Conservation (phyloP, 2,888 invertebrate species). For the Penaeus monodon region DNA sequence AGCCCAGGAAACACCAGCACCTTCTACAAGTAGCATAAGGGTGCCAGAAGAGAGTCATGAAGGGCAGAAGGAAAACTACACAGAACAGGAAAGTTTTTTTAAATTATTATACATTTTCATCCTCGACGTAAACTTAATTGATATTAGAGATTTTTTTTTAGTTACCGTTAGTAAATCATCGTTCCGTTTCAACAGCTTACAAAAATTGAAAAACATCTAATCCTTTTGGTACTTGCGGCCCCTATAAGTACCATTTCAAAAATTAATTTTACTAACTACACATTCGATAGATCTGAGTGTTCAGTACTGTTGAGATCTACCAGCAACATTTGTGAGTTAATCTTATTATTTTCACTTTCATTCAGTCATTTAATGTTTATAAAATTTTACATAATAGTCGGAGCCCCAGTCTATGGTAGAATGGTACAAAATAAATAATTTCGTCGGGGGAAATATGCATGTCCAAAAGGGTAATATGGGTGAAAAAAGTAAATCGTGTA, state of each 20-base stretch:
- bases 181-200: too few relatives aligned
- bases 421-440: neutral
- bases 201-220: too few relatives aligned
- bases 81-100: constrained; percentile 11
- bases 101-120: too few relatives aligned
- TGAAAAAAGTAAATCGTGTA: constrained; percentile 8
- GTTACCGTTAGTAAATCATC: too few relatives aligned
- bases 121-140: neutral
- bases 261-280: too few relatives aligned
- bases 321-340: neutral
- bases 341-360: neutral
- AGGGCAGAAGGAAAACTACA: neutral
- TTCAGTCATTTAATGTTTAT: constrained; percentile 5
- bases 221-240: too few relatives aligned
- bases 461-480: constrained; percentile 9
- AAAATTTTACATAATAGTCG: constrained; percentile 9
- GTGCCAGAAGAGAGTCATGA: constrained; percentile 11
- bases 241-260: too few relatives aligned
- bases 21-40: constrained; percentile 9
- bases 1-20: neutral
- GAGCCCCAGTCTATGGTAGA: constrained; percentile 11
- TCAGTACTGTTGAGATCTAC: too few relatives aligned
- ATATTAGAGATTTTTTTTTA: too few relatives aligned
- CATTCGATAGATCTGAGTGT: too few relatives aligned
- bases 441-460: neutral